A percentile compares a stretch with the other conserved stretches of the same genome.
phyloP scores from a whole-genome alignment of 2,797 vertebrate genomes.

The Protonibea diacanthus region DNA sequence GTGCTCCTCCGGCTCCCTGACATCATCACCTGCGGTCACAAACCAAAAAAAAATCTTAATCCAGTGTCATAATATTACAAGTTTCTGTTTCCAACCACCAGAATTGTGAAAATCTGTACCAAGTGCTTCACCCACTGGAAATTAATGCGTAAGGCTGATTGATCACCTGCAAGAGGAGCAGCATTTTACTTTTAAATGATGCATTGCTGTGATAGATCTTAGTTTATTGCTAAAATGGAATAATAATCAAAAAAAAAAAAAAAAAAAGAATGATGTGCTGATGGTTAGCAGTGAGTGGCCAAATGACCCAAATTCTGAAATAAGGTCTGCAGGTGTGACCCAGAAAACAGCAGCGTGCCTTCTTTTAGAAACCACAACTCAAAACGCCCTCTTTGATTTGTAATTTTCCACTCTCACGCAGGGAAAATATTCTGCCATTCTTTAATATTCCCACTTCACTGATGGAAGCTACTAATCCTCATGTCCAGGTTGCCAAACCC shows the following conservation, averaged over 20 bases:
- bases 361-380: neutral
- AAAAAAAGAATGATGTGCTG: neutral
- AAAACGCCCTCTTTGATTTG: neutral
- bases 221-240: neutral
- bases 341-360: neutral
- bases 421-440: conserved; percentile 6
- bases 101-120: neutral
- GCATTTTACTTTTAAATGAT: conserved; percentile 14
- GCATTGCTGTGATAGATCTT: neutral
- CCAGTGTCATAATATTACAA: conserved; percentile 2
- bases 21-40: conserved; percentile 78
- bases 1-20: conserved; percentile 77
- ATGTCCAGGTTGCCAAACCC: conserved; percentile 43
- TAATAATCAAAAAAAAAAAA: neutral
- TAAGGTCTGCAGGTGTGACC: neutral
- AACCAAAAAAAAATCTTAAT: conserved; percentile 32
- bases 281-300: neutral
- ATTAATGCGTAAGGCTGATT: neutral
- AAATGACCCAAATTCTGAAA: conserved; percentile 15
- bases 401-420: neutral
- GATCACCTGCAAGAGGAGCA: too few relatives aligned
- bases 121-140: conserved; percentile 16
- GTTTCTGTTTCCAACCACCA: conserved; percentile 27
- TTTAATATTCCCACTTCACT: conserved; percentile 20
- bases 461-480: conserved; percentile 54